Conservation (phyloP, 2,113 vertebrate genomes). For the Gavia stellata region DNA sequence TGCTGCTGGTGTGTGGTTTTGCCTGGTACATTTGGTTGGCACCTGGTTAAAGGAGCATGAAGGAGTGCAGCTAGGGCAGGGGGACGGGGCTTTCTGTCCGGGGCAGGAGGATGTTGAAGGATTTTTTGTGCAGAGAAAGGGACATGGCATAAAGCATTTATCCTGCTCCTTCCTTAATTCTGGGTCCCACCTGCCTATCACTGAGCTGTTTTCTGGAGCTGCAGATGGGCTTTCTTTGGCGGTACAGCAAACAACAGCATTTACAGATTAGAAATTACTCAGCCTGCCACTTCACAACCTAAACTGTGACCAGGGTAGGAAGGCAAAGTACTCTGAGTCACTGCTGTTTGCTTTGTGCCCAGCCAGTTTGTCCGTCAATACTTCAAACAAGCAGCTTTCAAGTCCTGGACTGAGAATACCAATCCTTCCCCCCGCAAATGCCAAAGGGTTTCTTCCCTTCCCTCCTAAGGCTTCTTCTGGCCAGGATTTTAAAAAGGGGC, state of each 20-base stretch:
- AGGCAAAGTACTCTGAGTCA: background rate
- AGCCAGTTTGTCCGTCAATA: background rate
- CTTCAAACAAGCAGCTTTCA: background rate
- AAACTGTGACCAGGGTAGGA: background rate
- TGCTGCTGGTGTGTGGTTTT: background rate
- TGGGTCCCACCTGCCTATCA: background rate
- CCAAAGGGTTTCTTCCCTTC: background rate
- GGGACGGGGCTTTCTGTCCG: fast-evolving
- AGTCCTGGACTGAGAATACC: background rate
- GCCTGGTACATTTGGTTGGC: background rate
- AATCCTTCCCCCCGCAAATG: background rate
- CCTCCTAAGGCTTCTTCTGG: background rate
- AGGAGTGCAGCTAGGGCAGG: no score
- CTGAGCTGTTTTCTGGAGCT: background rate
- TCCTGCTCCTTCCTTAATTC: background rate
- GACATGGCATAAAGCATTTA: background rate
- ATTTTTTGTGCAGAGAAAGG: background rate
- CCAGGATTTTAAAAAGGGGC: background rate
- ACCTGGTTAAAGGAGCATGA: background rate
- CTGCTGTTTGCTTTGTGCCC: background rate
- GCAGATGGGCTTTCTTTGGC: background rate
- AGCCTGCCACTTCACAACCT: background rate
- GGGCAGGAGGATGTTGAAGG: background rate
- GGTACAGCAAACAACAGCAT: background rate
- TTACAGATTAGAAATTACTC: background rate